Conservation (phyloP, 2,113 vertebrate genomes). For the Microtus pennsylvanicus region DNA sequence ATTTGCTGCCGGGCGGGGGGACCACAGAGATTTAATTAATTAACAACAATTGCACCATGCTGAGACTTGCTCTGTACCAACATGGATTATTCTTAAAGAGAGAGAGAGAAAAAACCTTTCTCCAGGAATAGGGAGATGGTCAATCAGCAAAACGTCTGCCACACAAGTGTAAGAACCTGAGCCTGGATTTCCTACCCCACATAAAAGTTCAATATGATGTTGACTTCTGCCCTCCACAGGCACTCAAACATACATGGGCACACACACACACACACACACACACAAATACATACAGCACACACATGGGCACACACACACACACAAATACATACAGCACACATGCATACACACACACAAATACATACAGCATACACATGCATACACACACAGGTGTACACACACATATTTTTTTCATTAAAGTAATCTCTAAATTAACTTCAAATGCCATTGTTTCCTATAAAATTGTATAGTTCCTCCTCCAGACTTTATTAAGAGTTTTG, state of each 20-base stretch:
- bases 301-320: background rate
- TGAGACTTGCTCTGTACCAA: background rate
- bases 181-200: no score
- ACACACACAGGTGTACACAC: background rate
- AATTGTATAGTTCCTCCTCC: background rate
- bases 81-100: background rate
- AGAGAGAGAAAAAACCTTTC: background rate
- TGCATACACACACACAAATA: background rate
- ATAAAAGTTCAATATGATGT: background rate
- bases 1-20: no score
- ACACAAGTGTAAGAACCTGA: background rate
- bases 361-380: background rate
- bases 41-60: no score
- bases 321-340: no score
- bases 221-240: background rate
- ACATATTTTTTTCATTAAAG: background rate
- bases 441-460: background rate
- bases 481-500: background rate
- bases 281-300: background rate
- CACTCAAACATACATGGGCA: background rate
- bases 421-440: background rate
- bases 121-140: background rate
- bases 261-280: background rate
- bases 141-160: no score
- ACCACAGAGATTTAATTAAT: no score